Conservation (phyloP, 2,797 vertebrate species). For the Clarias platycephalus region DNA sequence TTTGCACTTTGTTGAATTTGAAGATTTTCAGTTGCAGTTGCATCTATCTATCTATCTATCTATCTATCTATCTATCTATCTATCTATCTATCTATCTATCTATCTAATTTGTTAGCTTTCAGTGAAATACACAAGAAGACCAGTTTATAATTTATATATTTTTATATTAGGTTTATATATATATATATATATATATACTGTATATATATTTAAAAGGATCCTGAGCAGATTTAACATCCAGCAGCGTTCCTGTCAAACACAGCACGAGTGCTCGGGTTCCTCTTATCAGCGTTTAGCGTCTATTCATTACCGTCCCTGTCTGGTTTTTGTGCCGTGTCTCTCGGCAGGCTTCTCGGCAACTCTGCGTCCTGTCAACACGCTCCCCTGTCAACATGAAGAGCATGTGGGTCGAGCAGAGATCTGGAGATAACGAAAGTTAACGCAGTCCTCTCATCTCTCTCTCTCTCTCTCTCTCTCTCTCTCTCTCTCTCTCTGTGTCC, state of each 20-base stretch:
- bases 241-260: background rate
- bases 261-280: background rate
- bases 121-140: background rate
- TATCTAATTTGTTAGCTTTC: background rate
- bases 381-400: background rate
- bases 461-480: conserved; percentile 12
- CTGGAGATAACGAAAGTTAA: conserved; percentile 35
- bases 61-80: too few species aligned
- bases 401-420: conserved; percentile 7
- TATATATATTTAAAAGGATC: too few species aligned
- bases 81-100: too few species aligned
- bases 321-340: conserved; percentile 22
- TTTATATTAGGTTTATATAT: too few species aligned
- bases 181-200: too few species aligned
- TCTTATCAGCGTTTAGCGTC: conserved; percentile 11
- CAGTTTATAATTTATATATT: too few species aligned
- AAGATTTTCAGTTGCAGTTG: too few species aligned
- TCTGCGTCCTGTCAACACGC: conserved; percentile 34
- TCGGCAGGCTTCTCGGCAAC: background rate
- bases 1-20: background rate
- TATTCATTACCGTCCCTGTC: conserved; percentile 41
- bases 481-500: conserved; percentile 2
- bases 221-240: background rate
- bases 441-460: background rate
- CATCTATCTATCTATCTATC: too few species aligned